Conservation (phyloP, 2,888 invertebrate genomes). For the Lydus trimaculatus region DNA sequence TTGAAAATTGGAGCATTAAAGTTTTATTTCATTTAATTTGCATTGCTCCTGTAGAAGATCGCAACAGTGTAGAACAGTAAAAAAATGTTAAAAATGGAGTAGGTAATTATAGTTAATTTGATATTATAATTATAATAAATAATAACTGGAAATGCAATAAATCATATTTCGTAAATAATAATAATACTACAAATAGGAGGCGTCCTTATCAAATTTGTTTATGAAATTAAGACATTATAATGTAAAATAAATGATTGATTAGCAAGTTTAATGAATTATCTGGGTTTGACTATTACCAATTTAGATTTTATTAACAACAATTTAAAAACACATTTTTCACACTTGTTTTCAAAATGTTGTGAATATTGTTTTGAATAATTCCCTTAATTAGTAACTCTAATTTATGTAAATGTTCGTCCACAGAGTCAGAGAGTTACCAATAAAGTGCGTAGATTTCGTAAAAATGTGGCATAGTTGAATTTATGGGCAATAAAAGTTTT, state of each 20-base stretch:
- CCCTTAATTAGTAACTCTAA: slow-evolving; percentile 34
- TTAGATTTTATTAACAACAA: not conserved
- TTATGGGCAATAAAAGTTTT: slow-evolving; percentile 38
- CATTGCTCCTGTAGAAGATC: too few species aligned
- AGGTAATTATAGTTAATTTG: too few species aligned
- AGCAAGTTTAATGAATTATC: not conserved
- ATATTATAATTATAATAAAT: too few species aligned
- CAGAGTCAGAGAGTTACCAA: slow-evolving; percentile 31
- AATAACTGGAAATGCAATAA: too few species aligned
- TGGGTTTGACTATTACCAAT: not conserved
- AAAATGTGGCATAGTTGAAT: slow-evolving; percentile 25
- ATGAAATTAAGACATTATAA: not conserved
- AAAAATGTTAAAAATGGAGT: too few species aligned
- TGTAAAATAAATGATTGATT: not conserved
- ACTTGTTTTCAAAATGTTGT: not conserved
- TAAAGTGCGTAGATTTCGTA: slow-evolving; percentile 12
- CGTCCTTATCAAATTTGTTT: not conserved
- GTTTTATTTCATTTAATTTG: too few species aligned
- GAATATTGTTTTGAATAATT: slow-evolving; percentile 7
- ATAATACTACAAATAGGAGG: not conserved
- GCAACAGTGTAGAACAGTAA: too few species aligned
- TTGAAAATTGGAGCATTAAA: too few species aligned
- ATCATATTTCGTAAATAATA: too few species aligned
- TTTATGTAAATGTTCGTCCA: slow-evolving; percentile 31
- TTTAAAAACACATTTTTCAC: slow-evolving; percentile 2